Percentiles rank a stretch among this genome's conserved stretches.
Conservation (phyloP, 2,888 invertebrate genomes). For the Germaria angustata region DNA sequence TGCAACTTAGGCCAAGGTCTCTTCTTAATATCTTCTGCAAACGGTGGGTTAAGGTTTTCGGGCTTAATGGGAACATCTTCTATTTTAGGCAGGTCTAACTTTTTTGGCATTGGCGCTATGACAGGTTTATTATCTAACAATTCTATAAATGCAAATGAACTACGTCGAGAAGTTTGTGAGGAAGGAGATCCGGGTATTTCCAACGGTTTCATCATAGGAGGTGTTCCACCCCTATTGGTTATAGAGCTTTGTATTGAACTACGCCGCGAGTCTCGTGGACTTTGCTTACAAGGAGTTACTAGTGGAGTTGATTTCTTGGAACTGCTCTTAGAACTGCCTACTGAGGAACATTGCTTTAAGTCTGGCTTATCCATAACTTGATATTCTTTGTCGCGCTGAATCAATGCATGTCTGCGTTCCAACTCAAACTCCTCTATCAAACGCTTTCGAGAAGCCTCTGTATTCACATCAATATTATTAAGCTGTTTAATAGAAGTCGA, state of each 20-base stretch:
- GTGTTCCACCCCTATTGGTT: conserved; percentile 70
- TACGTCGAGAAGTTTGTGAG: conserved; percentile 73
- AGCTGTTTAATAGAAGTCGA: conserved; percentile 71
- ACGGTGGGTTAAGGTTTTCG: conserved; percentile 30
- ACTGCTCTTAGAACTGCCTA: conserved; percentile 70
- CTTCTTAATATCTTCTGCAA: conserved; percentile 73
- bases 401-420: conserved; percentile 75
- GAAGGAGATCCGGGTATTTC: conserved; percentile 68
- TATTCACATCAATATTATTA: conserved; percentile 69
- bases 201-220: conserved; percentile 74
- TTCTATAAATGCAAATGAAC: conserved; percentile 77
- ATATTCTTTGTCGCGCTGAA: conserved; percentile 76
- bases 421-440: conserved; percentile 76
- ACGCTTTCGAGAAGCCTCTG: conserved; percentile 70
- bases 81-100: conserved; percentile 72
- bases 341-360: conserved; percentile 66
- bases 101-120: conserved; percentile 75
- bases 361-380: conserved; percentile 69
- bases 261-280: conserved; percentile 61
- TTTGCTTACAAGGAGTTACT: conserved; percentile 51
- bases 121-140: conserved; percentile 73
- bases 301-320: conserved; percentile 71
- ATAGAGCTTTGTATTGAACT: conserved; percentile 71
- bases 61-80: conserved; percentile 69
- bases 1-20: conserved; percentile 74